Base-by-base conservation (phyloP, 1,140 invertebrate species). In the Tetranychus cinnabarinus region DNA sequence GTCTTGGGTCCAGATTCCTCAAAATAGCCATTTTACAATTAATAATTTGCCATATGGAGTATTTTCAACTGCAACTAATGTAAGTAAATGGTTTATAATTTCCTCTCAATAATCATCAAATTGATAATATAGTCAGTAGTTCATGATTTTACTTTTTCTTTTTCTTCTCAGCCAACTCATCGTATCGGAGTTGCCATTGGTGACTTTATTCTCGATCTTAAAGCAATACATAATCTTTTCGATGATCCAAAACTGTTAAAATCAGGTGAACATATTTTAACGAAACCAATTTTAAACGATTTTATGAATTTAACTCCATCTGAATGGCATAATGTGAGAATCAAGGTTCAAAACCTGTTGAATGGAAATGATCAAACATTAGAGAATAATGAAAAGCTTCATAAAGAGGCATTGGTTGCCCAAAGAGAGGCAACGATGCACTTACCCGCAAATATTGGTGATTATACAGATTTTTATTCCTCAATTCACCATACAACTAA, bases 391-490 rank as follows among this genome's bases (percentile, higher is more conserved):
- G 65, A 70, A 8, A 68, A 75, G 47, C 67, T 83, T 4, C 50
- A 65, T 23, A 34, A 46, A 72, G 90, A 85, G 67, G 82, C 82
- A 0, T 83, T 95, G 66, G 75, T 89, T 2, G 69, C 75, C 7
- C 86, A 89, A 75, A 74, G 74, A 8, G 77, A 82, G 35, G 88
- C 84, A 0, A 79, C 68, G 4, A 91, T 97, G 86, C 90, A 97
- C 72, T 67, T 97, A 12, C 93, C 93, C 31, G 91, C 84, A 0
- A 75, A 80, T 55, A 96, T 98, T 65, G 90, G 78, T 0, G 93
- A 98, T 72, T 99, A 98, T 71, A 98, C 95, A 0, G 96, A 99
- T 72, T 99, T 98, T 71, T 98, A 96, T 71, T 97, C 92, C 0
- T 97, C 92, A 1, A 83, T 91, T 66, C 81, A 97, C 70, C 96